A percentile compares a stretch with the other conserved stretches of the same genome.
These are phyloP conservation scores for Sinohyriopsis cumingii DNA, from an alignment of 2,888 invertebrate species.

Conservation along the genomic window DNA sequence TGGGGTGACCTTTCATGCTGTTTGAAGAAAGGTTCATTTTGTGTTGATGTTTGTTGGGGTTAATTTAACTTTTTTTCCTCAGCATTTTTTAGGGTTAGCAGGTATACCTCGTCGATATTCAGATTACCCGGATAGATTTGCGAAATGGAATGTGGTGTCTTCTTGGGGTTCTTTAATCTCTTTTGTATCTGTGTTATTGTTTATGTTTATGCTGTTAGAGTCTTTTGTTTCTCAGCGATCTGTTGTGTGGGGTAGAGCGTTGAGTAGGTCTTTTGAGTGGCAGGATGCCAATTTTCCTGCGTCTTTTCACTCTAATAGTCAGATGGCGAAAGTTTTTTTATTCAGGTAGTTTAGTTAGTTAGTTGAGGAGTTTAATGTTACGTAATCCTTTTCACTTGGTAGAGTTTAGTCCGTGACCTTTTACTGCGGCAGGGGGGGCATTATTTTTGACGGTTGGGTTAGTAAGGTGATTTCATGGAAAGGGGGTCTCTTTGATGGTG, in stretches of 20 bases:
- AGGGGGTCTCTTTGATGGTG: neutral
- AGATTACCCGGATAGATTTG: slow-evolving; percentile 80
- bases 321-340: neutral
- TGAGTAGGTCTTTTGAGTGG: slow-evolving; percentile 3
- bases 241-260: slow-evolving; percentile 1
- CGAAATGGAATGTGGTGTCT: slow-evolving; percentile 43
- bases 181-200: slow-evolving; percentile 9
- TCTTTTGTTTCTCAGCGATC: slow-evolving; percentile 6
- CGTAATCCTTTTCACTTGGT: slow-evolving; percentile 10
- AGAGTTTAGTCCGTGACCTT: slow-evolving; percentile 4
- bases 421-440: neutral
- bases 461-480: neutral
- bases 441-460: neutral
- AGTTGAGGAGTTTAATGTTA: slow-evolving; percentile 30
- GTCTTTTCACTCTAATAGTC: slow-evolving; percentile 4
- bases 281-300: neutral
- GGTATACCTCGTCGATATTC: slow-evolving; percentile 86
- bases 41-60: slow-evolving; percentile 81
- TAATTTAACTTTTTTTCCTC: slow-evolving; percentile 86
- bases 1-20: slow-evolving; percentile 77
- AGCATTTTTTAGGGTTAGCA: slow-evolving; percentile 82
- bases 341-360: neutral
- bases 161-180: slow-evolving; percentile 15
- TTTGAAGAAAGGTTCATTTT: slow-evolving; percentile 81
- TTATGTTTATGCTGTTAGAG: slow-evolving; percentile 19